Conservation (phyloP, 2,888 invertebrate genomes). For the Helicoverpa assulta region DNA sequence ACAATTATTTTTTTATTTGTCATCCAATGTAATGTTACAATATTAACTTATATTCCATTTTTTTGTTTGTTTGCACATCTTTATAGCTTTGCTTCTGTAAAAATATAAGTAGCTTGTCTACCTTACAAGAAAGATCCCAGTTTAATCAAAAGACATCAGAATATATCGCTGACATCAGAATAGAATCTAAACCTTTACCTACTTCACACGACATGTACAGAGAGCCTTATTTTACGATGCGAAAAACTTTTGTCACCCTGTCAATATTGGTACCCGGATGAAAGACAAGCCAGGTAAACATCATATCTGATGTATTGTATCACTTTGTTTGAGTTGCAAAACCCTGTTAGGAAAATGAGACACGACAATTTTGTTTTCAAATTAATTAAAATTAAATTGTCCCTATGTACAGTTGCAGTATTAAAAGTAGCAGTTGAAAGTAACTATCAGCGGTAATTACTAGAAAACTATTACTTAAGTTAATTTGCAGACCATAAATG, state of each 20-base stretch:
- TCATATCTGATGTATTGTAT: conserved; percentile 27
- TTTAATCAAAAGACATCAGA: conserved; percentile 6
- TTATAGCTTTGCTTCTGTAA: too few relatives aligned
- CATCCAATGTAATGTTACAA: too few relatives aligned
- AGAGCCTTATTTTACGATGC: conserved; percentile 41
- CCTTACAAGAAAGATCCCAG: background rate
- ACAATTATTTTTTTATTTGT: background rate
- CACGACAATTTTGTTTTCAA: background rate
- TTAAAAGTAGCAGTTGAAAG: background rate
- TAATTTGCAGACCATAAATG: too few relatives aligned
- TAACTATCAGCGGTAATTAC: too few relatives aligned
- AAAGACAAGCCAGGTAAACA: conserved; percentile 34
- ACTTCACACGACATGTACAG: conserved; percentile 17
- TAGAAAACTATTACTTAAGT: too few relatives aligned
- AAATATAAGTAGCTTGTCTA: too few relatives aligned
- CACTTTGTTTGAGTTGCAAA: conserved; percentile 36
- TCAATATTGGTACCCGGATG: conserved; percentile 47
- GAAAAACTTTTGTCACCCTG: conserved; percentile 16
- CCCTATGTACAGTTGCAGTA: too few relatives aligned
- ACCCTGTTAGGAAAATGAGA: conserved; percentile 12
- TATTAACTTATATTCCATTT: too few relatives aligned
- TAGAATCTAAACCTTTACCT: background rate
- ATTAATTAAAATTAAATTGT: background rate
- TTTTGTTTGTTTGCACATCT: too few relatives aligned
- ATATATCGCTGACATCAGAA: conserved; percentile 28